Conservation (phyloP, 2,797 vertebrate genomes). For the Coreius guichenoti region DNA sequence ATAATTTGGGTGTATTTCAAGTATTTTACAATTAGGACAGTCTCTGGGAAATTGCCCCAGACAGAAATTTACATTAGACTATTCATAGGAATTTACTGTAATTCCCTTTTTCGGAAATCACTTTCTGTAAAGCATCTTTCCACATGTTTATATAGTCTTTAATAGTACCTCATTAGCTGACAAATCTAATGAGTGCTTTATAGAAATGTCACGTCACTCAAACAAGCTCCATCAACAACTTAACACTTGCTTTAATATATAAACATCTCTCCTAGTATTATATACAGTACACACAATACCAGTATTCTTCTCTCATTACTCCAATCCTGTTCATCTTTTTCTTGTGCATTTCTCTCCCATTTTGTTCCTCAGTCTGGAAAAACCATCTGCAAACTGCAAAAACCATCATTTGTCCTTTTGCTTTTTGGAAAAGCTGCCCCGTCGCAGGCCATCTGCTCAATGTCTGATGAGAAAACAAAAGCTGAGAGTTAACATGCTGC, state of each 20-base stretch:
- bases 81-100: constrained; percentile 1
- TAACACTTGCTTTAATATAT: constrained; percentile 26
- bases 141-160: not conserved
- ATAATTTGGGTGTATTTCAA: constrained; percentile 1
- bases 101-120: not conserved
- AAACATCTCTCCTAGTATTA: constrained; percentile 33
- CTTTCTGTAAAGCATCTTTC: constrained; percentile 4
- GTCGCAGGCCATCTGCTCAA: constrained; percentile 54
- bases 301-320: constrained; percentile 15
- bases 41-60: not conserved
- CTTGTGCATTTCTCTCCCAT: constrained; percentile 35
- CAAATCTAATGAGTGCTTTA: constrained; percentile 34
- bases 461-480: constrained; percentile 61
- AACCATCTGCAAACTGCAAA: constrained; percentile 48
- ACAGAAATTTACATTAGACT: constrained; percentile 13
- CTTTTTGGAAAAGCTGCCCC: constrained; percentile 45
- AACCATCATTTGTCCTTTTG: constrained; percentile 49
- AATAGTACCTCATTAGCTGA: constrained; percentile 34
- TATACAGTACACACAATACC: constrained; percentile 5
- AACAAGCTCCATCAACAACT: constrained; percentile 21
- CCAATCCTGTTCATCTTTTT: constrained; percentile 40
- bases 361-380: constrained; percentile 41
- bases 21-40: constrained; percentile 34
- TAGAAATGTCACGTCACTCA: constrained; percentile 28
- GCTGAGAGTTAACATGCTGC: constrained; percentile 38